Evolutionary conservation across 2,113 vertebrate species (phyloP).

Genomic region (Oceanodroma tethys): DNA sequence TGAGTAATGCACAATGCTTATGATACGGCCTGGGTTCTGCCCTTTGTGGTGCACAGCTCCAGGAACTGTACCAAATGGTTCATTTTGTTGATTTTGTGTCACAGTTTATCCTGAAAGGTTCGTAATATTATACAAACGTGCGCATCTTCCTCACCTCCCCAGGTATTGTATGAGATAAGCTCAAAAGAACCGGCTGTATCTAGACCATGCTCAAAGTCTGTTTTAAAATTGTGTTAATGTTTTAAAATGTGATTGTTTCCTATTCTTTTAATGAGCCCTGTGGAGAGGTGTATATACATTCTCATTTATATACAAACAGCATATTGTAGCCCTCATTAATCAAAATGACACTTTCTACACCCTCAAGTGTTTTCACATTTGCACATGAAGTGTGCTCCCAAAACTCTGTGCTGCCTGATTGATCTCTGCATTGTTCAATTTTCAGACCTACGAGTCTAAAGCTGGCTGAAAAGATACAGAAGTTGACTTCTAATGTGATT

Average conservation of each 20-base stretch:
- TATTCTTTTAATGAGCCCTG: neutral
- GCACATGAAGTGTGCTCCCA: slow-evolving; percentile 11
- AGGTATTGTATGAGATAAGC: neutral
- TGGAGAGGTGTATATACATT: neutral
- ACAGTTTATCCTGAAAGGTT: neutral
- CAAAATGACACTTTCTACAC: slow-evolving; percentile 30
- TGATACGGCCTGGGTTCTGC: neutral
- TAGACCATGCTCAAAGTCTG: neutral
- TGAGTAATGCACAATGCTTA: neutral
- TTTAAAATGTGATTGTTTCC: neutral
- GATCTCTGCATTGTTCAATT: slow-evolving; percentile 16
- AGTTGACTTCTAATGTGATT: neutral
- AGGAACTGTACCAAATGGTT: neutral
- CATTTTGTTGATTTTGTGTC: neutral
- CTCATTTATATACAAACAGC: neutral
- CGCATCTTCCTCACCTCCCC: neutral
- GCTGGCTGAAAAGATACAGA: neutral
- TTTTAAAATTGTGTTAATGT: neutral
- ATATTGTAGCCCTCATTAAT: slow-evolving; percentile 3
- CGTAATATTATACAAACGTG: neutral
- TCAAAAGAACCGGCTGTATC: neutral
- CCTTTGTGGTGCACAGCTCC: neutral
- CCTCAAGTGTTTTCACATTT: slow-evolving; percentile 17
- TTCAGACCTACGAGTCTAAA: neutral
- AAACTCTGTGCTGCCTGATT: slow-evolving; percentile 12